A percentile compares a stretch with the other conserved stretches of the same genome.
Evolutionary conservation across 2,888 invertebrate species (phyloP).

Genomic region (Chrysolina haemoptera): DNA sequence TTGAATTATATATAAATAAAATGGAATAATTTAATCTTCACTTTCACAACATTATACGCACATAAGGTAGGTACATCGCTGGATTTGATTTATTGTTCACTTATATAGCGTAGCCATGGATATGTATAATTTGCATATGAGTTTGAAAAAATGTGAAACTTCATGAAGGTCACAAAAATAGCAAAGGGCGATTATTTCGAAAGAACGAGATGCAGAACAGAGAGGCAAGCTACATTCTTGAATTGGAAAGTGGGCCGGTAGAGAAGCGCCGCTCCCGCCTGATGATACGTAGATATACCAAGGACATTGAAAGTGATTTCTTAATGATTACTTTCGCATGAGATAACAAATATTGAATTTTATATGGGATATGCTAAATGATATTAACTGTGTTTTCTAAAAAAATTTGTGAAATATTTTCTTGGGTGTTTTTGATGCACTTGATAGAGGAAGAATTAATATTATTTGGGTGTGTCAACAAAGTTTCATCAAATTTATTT

Average conservation of each 20-base stretch:
- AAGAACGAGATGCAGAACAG: slow-evolving; percentile 56
- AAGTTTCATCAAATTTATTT: too few relatives aligned
- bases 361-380: not conserved
- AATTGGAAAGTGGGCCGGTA: slow-evolving; percentile 50
- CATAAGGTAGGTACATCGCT: not conserved
- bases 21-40: too few relatives aligned
- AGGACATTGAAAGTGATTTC: slow-evolving; percentile 67
- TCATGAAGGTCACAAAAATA: slow-evolving; percentile 37
- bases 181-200: slow-evolving; percentile 54
- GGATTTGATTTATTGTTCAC: not conserved
- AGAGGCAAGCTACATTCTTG: slow-evolving; percentile 49
- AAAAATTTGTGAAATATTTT: not conserved
- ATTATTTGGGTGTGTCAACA: too few relatives aligned
- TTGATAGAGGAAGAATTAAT: too few relatives aligned
- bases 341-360: slow-evolving; percentile 37
- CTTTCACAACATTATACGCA: not conserved
- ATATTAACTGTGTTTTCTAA: not conserved
- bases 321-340: slow-evolving; percentile 64
- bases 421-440: not conserved
- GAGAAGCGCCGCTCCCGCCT: slow-evolving; percentile 28
- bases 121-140: not conserved
- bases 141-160: slow-evolving; percentile 25
- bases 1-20: too few relatives aligned
- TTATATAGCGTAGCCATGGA: not conserved
- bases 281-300: slow-evolving; percentile 56